Conservation (phyloP, 2,113 vertebrate genomes). For the Nesogale talazaci region DNA sequence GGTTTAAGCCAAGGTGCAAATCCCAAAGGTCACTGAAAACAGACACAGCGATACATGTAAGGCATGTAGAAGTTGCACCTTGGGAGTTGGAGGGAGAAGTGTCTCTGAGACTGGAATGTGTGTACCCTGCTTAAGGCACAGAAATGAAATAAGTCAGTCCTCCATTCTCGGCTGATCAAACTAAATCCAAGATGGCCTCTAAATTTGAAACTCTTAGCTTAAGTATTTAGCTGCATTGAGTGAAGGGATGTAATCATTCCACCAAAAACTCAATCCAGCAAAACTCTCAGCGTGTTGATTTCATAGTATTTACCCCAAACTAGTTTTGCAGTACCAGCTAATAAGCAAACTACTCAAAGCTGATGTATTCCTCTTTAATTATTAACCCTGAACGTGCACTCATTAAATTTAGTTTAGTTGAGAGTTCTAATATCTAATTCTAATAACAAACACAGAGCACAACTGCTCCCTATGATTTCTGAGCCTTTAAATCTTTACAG, state of each 20-base stretch:
- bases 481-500: too few relatives aligned
- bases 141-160: not conserved
- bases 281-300: not conserved
- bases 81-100: not conserved
- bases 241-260: not conserved
- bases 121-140: not conserved
- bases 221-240: not conserved
- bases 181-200: not conserved
- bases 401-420: not conserved
- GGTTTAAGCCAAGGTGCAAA: not conserved
- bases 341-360: conserved; percentile 55
- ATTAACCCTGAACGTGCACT: conserved; percentile 1
- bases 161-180: not conserved
- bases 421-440: not conserved
- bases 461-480: not conserved
- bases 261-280: not conserved
- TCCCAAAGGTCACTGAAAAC: not conserved
- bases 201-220: not conserved
- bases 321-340: conserved; percentile 28
- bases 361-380: conserved; percentile 16
- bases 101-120: not conserved
- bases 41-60: not conserved
- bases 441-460: not conserved
- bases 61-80: not conserved
- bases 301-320: conserved; percentile 30